Percentiles rank a stretch among this genome's conserved stretches.
Evolutionary conservation across 2,888 invertebrate species (phyloP).

Genomic region (Carterocephalus palaemon): DNA sequence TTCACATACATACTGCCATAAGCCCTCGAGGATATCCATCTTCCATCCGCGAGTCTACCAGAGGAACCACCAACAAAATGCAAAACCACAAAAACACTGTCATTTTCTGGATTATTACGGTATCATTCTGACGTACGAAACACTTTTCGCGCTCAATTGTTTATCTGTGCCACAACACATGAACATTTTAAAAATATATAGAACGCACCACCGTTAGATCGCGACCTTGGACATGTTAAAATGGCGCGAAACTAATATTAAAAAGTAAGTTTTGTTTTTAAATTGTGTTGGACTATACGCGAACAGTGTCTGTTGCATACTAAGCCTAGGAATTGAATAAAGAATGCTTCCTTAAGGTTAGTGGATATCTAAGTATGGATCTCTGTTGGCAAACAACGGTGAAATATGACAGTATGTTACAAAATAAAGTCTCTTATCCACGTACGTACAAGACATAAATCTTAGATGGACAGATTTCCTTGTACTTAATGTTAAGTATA

Average conservation of each 20-base stretch:
- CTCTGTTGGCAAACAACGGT: slow-evolving; percentile 5
- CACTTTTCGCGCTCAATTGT: slow-evolving; percentile 17
- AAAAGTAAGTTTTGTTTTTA: slow-evolving; percentile 23
- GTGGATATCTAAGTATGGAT: slow-evolving; percentile 17
- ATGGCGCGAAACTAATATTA: slow-evolving; percentile 29
- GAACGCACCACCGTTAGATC: slow-evolving; percentile 22
- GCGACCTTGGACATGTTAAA: slow-evolving; percentile 28
- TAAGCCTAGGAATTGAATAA: slow-evolving; percentile 28
- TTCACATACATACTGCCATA: slow-evolving; percentile 62
- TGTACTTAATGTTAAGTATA: slow-evolving; percentile 3
- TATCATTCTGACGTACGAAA: slow-evolving; percentile 5
- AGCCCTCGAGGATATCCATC: slow-evolving; percentile 63
- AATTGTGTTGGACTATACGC: slow-evolving; percentile 26
- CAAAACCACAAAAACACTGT: slow-evolving; percentile 25
- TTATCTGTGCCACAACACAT: slow-evolving; percentile 26
- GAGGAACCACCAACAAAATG: slow-evolving; percentile 17
- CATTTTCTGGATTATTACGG: slow-evolving; percentile 17
- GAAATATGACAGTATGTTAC: slow-evolving; percentile 23
- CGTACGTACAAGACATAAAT: slow-evolving; percentile 16
- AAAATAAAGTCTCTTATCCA: slow-evolving; percentile 17
- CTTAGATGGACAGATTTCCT: slow-evolving; percentile 14
- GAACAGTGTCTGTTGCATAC: slow-evolving; percentile 27
- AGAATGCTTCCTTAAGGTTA: slow-evolving; percentile 8
- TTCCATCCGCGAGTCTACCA: slow-evolving; percentile 41
- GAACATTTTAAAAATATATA: slow-evolving; percentile 32